A percentile compares a stretch with the other conserved stretches of the same genome.
phyloP scores from a whole-genome alignment of 2,888 invertebrate genomes.

The Calephelis perditalis region DNA sequence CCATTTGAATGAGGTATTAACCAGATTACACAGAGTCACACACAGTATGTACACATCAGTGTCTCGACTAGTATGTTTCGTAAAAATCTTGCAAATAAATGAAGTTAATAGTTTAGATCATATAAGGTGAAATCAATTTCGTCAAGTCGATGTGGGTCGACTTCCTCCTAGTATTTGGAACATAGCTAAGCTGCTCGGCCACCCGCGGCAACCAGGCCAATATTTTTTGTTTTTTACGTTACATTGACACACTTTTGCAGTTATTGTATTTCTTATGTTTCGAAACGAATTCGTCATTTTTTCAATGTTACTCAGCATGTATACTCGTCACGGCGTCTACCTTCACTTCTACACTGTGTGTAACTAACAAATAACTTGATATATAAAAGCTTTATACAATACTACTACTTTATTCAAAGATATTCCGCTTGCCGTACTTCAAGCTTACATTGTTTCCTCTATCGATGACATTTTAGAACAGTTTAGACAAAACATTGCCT shows the following conservation, averaged over 20 bases:
- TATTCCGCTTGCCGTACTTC: too few species aligned
- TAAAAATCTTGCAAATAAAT: neutral
- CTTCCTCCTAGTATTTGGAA: slow-evolving; percentile 55
- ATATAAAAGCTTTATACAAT: too few species aligned
- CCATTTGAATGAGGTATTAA: too few species aligned
- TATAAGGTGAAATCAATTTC: slow-evolving; percentile 36
- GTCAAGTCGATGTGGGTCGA: slow-evolving; percentile 55
- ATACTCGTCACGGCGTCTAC: neutral
- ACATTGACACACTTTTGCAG: slow-evolving; percentile 44
- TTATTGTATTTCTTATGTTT: slow-evolving; percentile 15
- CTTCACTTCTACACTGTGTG: slow-evolving; percentile 1
- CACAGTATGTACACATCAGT: neutral
- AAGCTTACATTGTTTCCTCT: too few species aligned
- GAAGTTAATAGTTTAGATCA: neutral
- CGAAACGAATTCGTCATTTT: slow-evolving; percentile 12
- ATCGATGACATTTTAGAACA: too few species aligned
- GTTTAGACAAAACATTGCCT: too few species aligned
- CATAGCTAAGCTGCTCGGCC: slow-evolving; percentile 38
- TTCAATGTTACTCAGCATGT: slow-evolving; percentile 1
- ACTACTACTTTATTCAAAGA: too few species aligned
- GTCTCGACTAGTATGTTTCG: neutral
- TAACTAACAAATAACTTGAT: too few species aligned
- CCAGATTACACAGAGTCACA: too few species aligned
- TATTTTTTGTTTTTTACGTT: slow-evolving; percentile 48
- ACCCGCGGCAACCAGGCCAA: slow-evolving; percentile 42